Base-by-base conservation (phyloP, 2,888 invertebrate species). In the Hermaeophaga mercurialis region DNA sequence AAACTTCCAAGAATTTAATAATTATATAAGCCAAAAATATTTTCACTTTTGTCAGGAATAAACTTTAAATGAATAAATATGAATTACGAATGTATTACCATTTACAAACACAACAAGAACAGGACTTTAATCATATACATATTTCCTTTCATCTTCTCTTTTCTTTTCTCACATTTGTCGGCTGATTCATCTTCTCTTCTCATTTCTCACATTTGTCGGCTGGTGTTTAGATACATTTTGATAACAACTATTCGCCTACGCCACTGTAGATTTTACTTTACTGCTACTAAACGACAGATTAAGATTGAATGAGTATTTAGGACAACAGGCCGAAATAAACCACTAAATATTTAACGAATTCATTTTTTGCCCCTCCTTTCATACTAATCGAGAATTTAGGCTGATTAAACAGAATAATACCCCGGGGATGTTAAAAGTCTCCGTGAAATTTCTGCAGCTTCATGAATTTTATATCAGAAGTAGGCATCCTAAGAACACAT, bases 381-480 rank as follows among this genome's bases (percentile, higher is more conserved):
- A 18, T 39, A 31, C 41, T 41, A 50, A 50, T 41, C 31, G 41
- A 50, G n/a, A 11, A 15, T 28, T 49, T 19, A 39, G 26, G 22
- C 18, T 19, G 49, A 50, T 50, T 41, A 41, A 14, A 50, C 18
- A 50, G 28, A 41, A 28, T 39, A 48, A 24, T 38, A 26, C 26
- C 36, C 48, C n/a, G 4, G 8, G 18, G 39, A 12, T 28, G 28
- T 41, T 50, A 31, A 28, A 34, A 41, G 28, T 26, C 15, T 6
- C 15, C 17, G 11, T 36, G 18, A 24, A 28, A 28, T 39, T 33
- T 39, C 39, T 39, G 18, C 39, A 39, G n/a, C 6, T 33, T 50
- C 49, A 50, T 50, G 49, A 50, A 50, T 50, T 50, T 50, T 50
- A 28, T 50, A 50, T 31, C 33, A 41, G 12, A 28, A 12, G 14